phyloP scores from a whole-genome alignment of 1,140 invertebrate genomes.

The Agrypnia vestita region DNA sequence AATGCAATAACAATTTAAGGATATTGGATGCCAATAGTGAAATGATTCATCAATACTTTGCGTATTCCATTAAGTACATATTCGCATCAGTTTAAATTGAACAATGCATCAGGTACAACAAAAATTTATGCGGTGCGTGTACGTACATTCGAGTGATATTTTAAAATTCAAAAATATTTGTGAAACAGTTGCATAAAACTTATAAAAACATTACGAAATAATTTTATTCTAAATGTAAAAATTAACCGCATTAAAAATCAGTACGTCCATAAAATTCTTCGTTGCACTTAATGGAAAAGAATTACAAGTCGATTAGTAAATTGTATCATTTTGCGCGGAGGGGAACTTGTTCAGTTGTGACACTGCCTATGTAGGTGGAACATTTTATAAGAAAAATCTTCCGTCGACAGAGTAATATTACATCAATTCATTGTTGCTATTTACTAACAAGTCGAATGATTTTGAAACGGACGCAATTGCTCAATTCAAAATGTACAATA shows the following conservation, averaged over 20 bases:
- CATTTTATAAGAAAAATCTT: neutral
- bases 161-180: no score
- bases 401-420: neutral
- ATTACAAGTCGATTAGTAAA: neutral
- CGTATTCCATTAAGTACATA: neutral
- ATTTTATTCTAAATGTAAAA: no score
- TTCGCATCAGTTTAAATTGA: constrained; percentile 7
- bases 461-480: no score
- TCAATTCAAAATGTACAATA: no score
- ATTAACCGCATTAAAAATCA: neutral
- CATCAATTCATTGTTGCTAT: constrained; percentile 6
- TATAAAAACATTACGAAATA: neutral
- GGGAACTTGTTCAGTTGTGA: neutral
- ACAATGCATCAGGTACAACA: neutral
- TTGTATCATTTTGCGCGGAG: neutral
- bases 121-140: neutral
- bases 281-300: neutral
- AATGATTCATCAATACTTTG: constrained; percentile 9
- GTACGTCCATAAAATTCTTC: neutral
- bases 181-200: no score
- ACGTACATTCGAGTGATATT: no score
- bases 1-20: neutral
- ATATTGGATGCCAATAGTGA: constrained; percentile 2
- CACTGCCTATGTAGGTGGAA: constrained; percentile 12
- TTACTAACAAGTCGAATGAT: no score